Evolutionary conservation across 2,113 vertebrate species (phyloP), one percentile per base, ranked within the genome.

Genomic region (Nymphicus hollandicus): DNA sequence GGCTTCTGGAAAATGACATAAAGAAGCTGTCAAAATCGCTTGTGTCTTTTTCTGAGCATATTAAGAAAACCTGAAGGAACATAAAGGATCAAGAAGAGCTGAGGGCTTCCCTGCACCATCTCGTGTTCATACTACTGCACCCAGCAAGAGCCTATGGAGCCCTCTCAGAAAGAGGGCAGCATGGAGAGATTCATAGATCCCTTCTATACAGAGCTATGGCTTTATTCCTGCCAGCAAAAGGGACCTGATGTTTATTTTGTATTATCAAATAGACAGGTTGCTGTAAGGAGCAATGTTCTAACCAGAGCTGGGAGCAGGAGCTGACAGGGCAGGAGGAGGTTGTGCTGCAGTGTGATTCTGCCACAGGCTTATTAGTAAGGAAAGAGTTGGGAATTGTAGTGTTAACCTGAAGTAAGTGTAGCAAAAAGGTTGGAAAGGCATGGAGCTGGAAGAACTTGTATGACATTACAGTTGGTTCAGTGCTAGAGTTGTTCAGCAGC

Each of bases 1-100:
- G 74, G 44, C 89, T 88, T 81, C 89, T 90, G 79, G 89, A 88
- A 96, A 95, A 88, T 74, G 86, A 70, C 12, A 5, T 20, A 6
- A 65, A 81, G 65, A 65, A 81, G 53, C n/a, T 63, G 44, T 88
- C 70, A 78, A 58, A 52, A 52, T 47, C 7, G 31, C 56, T 85
- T 74, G 10, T 84, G 63, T 39, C 41, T 60, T 65, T 73, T 90
- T 28, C 49, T 87, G 44, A 70, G 10, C 16, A 2, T 65, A 18
- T 25, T 58, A 60, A 78, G 52, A 31, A 25, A n/a, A 19, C 9
- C 56, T 78, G 16, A 81, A 63, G 53, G 46, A 39, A 46, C 61
- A 29, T 25, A 53, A 28, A 74, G 17, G 27, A 50, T 33, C 17
- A 18, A 11, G 47, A 58, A 14, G 33, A 65, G 50, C 27, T 52